phyloP scores from a whole-genome alignment of 1,140 invertebrate species.

The Pseudoatta argentina region DNA sequence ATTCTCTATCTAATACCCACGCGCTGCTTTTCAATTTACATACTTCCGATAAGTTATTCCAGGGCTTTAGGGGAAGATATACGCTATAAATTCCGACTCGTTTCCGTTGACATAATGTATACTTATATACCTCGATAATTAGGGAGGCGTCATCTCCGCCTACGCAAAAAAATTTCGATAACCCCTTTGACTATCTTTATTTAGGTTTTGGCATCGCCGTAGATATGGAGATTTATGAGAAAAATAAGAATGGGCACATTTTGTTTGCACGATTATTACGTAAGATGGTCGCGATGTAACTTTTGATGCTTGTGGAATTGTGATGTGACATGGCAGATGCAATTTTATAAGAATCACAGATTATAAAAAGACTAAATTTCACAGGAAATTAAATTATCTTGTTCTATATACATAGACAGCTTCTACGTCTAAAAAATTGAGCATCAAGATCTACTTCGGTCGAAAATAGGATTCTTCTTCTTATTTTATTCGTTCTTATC shows the following conservation, averaged over 20 bases:
- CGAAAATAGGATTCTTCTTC: too few relatives aligned
- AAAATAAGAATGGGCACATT: background rate
- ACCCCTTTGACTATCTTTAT: background rate
- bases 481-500: too few relatives aligned
- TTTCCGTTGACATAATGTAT: slow-evolving; percentile 63
- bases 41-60: slow-evolving; percentile 73
- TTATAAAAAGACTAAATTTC: background rate
- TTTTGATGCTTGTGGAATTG: background rate
- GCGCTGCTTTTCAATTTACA: slow-evolving; percentile 78
- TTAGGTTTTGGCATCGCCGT: background rate
- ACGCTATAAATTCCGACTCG: slow-evolving; percentile 48
- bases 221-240: slow-evolving; percentile 45
- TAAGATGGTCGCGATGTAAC: background rate
- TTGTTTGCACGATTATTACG: background rate
- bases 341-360: background rate
- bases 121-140: slow-evolving; percentile 55
- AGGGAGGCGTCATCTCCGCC: slow-evolving; percentile 47
- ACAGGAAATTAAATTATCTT: background rate
- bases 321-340: background rate
- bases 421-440: background rate
- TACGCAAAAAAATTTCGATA: slow-evolving; percentile 49
- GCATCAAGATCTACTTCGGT: too few relatives aligned
- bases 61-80: background rate
- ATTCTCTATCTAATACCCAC: slow-evolving; percentile 63
- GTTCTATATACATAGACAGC: background rate